Evolutionary conservation across 1,140 invertebrate genomes (phyloP), one percentile per base, ranked within the genome.

Genomic region (Antheraea mylitta): DNA sequence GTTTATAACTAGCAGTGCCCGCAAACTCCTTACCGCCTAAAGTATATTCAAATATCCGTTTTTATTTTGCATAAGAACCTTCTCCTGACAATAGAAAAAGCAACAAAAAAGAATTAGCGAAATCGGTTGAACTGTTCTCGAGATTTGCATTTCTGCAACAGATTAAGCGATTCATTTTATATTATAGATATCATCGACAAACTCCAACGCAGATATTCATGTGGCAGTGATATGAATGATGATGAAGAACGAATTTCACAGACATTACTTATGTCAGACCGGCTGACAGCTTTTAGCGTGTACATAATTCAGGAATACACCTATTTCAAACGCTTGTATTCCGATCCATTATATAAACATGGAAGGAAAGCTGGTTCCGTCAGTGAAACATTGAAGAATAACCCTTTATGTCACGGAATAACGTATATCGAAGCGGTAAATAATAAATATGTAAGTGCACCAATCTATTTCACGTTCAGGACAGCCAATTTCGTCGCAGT

Each of bases 401-500:
- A 22, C 9, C 22, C 58, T 72, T 71, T 22, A 64, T 0, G 0
- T 3, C 19, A 30, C 48, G 7, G 22, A 9, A 1, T 75, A 77
- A 72, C 64, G 70, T 48, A 36, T 58, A 59, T 72, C 60, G 68
- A 71, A 59, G 66, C 18, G 53, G 19, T 62, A 48, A 5, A 60
- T 37, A 13, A 37, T 16, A 61, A 19, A 53, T 65, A 67, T 61
- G 67, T 75, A 71, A 78, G 69, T 69, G 67, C 53, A 62, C 71
- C 75, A 73, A 77, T 79, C 73, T 75, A 78, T 77, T 79, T 73
- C 73, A 66, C 72, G 68, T 63, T 64, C 64, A 69, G 71, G 77
- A 81, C 79, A 81, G 74, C 75, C 79, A 81, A 81, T 79, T 81
- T 79, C 70, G 77, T 77, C 71, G 74, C 64, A 48, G 64, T 42